A percentile compares a stretch with the other conserved stretches of the same genome.
Conservation (phyloP, 2,113 vertebrate genomes). For the Talpa occidentalis region DNA sequence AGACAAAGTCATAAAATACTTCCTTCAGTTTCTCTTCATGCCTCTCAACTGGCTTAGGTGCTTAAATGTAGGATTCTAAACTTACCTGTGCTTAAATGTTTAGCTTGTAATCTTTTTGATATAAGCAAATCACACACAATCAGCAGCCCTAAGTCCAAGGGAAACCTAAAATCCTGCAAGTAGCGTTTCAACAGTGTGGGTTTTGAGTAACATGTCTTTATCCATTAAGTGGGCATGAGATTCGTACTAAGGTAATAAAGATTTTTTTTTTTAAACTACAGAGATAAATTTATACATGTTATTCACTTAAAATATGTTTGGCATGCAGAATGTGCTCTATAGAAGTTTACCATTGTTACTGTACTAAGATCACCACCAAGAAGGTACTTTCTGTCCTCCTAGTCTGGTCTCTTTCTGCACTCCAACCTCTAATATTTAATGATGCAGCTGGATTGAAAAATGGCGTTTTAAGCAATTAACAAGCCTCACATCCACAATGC, state of each 20-base stretch:
- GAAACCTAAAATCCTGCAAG: background rate
- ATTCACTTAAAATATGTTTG: background rate
- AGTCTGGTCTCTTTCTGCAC: background rate
- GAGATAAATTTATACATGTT: background rate
- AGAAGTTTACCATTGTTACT: background rate
- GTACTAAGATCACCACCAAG: background rate
- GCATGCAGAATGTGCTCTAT: background rate
- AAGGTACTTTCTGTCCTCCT: background rate
- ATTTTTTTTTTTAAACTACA: background rate
- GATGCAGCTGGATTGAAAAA: background rate
- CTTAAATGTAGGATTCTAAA: no score
- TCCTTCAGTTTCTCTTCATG: background rate
- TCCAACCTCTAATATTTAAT: background rate
- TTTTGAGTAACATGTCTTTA: background rate
- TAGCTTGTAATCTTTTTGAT: background rate
- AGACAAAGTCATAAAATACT: background rate
- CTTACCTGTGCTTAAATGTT: background rate
- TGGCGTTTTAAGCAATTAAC: background rate
- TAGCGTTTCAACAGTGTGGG: background rate
- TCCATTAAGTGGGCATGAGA: background rate
- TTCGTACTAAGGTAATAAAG: background rate
- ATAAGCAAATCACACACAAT: background rate
- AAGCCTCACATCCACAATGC: background rate
- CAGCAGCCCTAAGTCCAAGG: background rate
- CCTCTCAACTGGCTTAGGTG: background rate